Percentiles rank a stretch among this genome's conserved stretches.
phyloP scores from a whole-genome alignment of 2,113 vertebrate genomes.

The Nibea coibor region DNA sequence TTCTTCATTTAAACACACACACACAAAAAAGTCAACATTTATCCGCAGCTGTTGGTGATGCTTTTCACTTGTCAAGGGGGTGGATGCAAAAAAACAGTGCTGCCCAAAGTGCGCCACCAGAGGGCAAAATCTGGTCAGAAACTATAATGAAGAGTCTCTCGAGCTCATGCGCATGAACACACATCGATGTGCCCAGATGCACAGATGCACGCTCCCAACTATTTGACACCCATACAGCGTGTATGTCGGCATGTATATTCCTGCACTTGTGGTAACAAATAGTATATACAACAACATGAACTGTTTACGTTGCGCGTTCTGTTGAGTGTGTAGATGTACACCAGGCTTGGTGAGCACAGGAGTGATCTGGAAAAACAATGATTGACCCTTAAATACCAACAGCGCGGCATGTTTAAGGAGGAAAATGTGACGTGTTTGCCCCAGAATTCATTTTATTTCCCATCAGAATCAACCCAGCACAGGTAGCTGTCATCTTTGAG shows the following conservation, averaged over 20 bases:
- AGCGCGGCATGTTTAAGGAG: not conserved
- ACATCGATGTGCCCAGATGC: slow-evolving; percentile 24
- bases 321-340: slow-evolving; percentile 3
- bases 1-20: not conserved
- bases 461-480: slow-evolving; percentile 15
- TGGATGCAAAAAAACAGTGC: slow-evolving; percentile 43
- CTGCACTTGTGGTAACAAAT: slow-evolving; percentile 12
- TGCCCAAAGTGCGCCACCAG: slow-evolving; percentile 77
- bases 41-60: slow-evolving; percentile 18
- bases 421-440: slow-evolving; percentile 1
- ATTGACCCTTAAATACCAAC: slow-evolving; percentile 4
- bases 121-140: slow-evolving; percentile 84
- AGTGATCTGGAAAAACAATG: not conserved
- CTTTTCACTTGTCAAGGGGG: slow-evolving; percentile 20
- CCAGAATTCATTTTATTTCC: slow-evolving; percentile 5
- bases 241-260: slow-evolving; percentile 39
- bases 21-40: slow-evolving; percentile 7
- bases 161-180: slow-evolving; percentile 16
- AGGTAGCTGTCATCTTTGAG: slow-evolving; percentile 51
- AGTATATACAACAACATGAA: slow-evolving; percentile 26
- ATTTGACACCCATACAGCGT: slow-evolving; percentile 13
- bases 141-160: slow-evolving; percentile 49
- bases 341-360: slow-evolving; percentile 2
- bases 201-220: slow-evolving; percentile 9
- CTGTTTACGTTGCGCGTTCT: slow-evolving; percentile 36